phyloP scores from a whole-genome alignment of 2,797 vertebrate species.

The Typhlichthys eigenmanni region DNA sequence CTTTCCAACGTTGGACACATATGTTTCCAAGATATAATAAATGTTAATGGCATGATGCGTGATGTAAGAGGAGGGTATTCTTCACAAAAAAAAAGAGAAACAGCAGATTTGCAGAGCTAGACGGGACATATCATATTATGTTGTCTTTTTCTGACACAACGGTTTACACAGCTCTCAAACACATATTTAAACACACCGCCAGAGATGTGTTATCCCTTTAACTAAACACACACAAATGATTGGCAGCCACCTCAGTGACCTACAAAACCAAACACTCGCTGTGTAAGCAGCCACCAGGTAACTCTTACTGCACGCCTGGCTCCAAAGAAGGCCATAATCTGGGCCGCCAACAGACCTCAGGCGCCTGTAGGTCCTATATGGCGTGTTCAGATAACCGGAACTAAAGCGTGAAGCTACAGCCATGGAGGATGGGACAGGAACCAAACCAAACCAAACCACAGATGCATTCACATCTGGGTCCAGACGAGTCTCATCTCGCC shows the following conservation, averaged over 20 bases:
- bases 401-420: conserved; percentile 29
- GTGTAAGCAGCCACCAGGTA: conserved; percentile 19
- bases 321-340: conserved; percentile 33
- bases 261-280: conserved; percentile 12
- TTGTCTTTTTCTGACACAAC: conserved; percentile 11
- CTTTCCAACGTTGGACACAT: conserved; percentile 18
- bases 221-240: conserved; percentile 11
- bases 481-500: conserved; percentile 52
- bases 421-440: conserved; percentile 14
- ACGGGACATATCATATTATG: conserved; percentile 16
- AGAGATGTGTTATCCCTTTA: conserved; percentile 7
- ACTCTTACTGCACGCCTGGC: background rate
- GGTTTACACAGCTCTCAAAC: conserved; percentile 15
- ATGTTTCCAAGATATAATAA: conserved; percentile 15
- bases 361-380: no score
- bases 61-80: background rate
- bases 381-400: conserved; percentile 15
- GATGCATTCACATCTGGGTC: conserved; percentile 48
- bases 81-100: background rate
- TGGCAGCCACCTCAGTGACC: conserved; percentile 12
- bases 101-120: conserved; percentile 2
- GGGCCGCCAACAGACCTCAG: no score
- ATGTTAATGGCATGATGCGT: conserved; percentile 12
- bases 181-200: conserved; percentile 16
- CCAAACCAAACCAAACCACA: conserved; percentile 45